Base-by-base conservation (phyloP, 2,113 vertebrate genomes). In the Planiliza haematocheilus region DNA sequence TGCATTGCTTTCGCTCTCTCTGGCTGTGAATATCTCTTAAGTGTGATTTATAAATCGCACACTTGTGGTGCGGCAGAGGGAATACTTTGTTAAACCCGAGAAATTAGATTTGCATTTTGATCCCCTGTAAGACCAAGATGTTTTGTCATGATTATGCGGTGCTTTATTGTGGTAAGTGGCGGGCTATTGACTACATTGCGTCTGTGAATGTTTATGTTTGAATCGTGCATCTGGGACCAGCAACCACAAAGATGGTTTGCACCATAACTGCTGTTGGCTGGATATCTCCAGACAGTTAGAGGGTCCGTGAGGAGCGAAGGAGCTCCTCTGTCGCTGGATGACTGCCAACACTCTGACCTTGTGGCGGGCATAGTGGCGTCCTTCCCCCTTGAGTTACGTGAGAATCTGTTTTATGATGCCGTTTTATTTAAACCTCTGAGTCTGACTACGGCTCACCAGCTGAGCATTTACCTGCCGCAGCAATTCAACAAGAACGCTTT, bases 301-400 rank as follows among this genome's bases (percentile, higher is more conserved):
- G 51, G 65, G 64, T 83, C 77, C 49, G 48, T 1, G 20, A 82
- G 75, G 59, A 71, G 65, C 36, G 21, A 51, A 85, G 77, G 77
- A 84, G 77, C 77, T 85, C 65, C 57, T 1, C 69, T 37, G 68
- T 59, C 64, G 76, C 78, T 90, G 91, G 89, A 88, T 18, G 58
- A 0, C 71, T 83, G 90, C 91, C 91, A 89, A 63, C 65, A 4
- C 74, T 48, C 57, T 88, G 91, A 93, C 91, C 89, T 92, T 92
- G 89, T 64, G 58, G 85, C 53, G 71, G 86, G 82, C 78, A 83
- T 56, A 63, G 55, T 58, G 64, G 71, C 67, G 75, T 70, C 87
- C 76, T 79, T 87, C 72, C 78, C 75, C 65, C 50, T 66, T 83
- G 79, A 89, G 77, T 91, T 88, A 87, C 83, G 81, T 75, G 86